phyloP scores from a whole-genome alignment of 2,797 vertebrate genomes.

The Hoplostethus mediterraneus region DNA sequence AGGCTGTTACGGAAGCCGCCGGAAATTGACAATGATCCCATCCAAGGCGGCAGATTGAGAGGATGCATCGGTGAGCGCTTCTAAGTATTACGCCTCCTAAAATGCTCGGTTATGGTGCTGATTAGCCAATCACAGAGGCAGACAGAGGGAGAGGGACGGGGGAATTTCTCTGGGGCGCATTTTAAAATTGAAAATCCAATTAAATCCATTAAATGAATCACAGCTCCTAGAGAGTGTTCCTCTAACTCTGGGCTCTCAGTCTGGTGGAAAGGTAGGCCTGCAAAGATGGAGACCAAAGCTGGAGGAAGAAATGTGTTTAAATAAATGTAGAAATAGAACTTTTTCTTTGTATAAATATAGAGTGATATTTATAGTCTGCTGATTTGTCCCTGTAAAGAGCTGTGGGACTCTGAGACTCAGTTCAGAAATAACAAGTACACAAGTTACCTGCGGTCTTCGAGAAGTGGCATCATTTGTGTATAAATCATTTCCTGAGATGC shows the following conservation, averaged over 20 bases:
- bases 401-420: too few relatives aligned
- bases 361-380: too few relatives aligned
- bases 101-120: not conserved
- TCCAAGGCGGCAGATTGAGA: not conserved
- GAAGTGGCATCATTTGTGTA: too few relatives aligned
- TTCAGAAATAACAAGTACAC: too few relatives aligned
- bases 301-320: too few relatives aligned
- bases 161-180: not conserved
- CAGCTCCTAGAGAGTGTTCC: constrained; percentile 9
- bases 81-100: not conserved
- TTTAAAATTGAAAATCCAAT: constrained; percentile 36
- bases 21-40: not conserved
- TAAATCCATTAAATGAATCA: constrained; percentile 13
- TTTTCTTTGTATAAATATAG: too few relatives aligned
- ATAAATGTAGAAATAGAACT: too few relatives aligned
- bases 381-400: too few relatives aligned
- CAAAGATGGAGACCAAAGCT: too few relatives aligned
- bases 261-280: too few relatives aligned
- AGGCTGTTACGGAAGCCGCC: not conserved
- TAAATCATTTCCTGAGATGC: too few relatives aligned
- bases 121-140: not conserved
- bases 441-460: too few relatives aligned
- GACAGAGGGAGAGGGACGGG: not conserved
- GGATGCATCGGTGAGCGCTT: constrained; percentile 4
- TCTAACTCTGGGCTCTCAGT: not conserved